These are phyloP conservation scores for Tiliacea citrago DNA, from an alignment of 2,888 invertebrate species.

Conservation along the genomic window DNA sequence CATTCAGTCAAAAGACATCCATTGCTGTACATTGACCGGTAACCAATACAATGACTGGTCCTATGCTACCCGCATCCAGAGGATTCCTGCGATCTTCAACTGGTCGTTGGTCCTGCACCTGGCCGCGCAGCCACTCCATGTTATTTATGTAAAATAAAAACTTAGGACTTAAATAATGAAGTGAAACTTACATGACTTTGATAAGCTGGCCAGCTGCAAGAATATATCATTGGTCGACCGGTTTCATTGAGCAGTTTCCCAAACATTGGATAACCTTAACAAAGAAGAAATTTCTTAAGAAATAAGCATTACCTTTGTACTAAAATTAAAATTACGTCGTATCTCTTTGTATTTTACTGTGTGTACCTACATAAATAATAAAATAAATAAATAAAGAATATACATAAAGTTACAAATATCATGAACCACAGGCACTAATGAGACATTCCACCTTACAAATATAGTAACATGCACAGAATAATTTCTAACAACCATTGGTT, in stretches of 20 bases:
- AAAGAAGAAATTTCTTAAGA: neutral
- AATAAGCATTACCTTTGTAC: no score
- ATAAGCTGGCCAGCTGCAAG: slow-evolving; percentile 96
- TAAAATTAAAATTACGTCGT: no score
- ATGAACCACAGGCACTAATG: neutral
- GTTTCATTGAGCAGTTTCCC: slow-evolving; percentile 93
- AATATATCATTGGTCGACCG: slow-evolving; percentile 94
- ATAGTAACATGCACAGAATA: neutral
- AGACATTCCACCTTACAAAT: slow-evolving; percentile 57
- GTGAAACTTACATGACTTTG: slow-evolving; percentile 75
- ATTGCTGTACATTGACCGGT: neutral
- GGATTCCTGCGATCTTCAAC: neutral
- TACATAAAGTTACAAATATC: neutral
- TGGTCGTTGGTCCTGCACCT: neutral
- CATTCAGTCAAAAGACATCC: neutral
- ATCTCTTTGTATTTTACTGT: no score
- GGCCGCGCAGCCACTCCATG: neutral
- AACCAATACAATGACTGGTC: neutral
- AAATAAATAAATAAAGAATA: neutral
- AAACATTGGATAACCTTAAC: slow-evolving; percentile 93
- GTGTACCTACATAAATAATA: no score
- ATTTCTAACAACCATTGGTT: neutral
- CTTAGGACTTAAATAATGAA: neutral
- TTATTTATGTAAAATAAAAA: neutral
- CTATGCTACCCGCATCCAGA: neutral